Conservation (phyloP, 2,113 vertebrate genomes). For the Triplophysa tibetana region DNA sequence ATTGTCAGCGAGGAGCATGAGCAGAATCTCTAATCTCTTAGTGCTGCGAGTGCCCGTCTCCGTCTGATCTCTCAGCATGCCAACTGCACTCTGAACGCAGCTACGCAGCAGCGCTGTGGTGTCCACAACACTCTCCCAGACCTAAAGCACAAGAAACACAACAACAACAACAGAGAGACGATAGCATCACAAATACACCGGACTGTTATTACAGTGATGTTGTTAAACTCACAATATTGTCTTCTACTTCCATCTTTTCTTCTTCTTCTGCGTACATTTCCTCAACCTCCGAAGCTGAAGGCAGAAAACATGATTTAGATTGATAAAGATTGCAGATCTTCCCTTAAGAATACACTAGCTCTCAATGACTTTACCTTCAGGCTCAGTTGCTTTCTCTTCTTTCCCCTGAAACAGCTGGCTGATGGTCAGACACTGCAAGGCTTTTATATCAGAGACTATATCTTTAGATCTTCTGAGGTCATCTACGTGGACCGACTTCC, state of each 20-base stretch:
- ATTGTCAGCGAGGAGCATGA: slow-evolving; percentile 76
- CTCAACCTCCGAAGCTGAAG: slow-evolving; percentile 69
- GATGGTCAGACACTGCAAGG: slow-evolving; percentile 83
- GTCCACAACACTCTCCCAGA: slow-evolving; percentile 74
- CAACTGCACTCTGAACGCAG: slow-evolving; percentile 89
- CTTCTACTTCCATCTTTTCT: slow-evolving; percentile 49
- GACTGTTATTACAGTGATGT: too few relatives aligned
- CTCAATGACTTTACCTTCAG: slow-evolving; percentile 62
- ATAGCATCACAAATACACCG: too few relatives aligned
- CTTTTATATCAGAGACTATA: slow-evolving; percentile 85
- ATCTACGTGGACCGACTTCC: slow-evolving; percentile 92
- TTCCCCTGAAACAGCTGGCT: slow-evolving; percentile 83
- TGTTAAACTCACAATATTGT: slow-evolving; percentile 60
- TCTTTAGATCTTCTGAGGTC: slow-evolving; percentile 85
- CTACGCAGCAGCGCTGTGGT: slow-evolving; percentile 83
- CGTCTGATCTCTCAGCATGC: slow-evolving; percentile 82
- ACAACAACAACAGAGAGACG: not conserved
- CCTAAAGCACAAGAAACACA: slow-evolving; percentile 42
- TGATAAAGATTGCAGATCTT: too few relatives aligned
- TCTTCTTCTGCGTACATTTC: slow-evolving; percentile 61
- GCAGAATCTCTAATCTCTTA: slow-evolving; percentile 82
- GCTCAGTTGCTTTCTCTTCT: not conserved
- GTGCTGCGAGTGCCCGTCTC: slow-evolving; percentile 73
- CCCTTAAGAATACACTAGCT: too few relatives aligned
- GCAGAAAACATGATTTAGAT: not conserved